Percentiles rank a stretch among this genome's conserved stretches.
phyloP scores from a whole-genome alignment of 1,140 invertebrate species.

The Pseudomyrmex cubaensis region DNA sequence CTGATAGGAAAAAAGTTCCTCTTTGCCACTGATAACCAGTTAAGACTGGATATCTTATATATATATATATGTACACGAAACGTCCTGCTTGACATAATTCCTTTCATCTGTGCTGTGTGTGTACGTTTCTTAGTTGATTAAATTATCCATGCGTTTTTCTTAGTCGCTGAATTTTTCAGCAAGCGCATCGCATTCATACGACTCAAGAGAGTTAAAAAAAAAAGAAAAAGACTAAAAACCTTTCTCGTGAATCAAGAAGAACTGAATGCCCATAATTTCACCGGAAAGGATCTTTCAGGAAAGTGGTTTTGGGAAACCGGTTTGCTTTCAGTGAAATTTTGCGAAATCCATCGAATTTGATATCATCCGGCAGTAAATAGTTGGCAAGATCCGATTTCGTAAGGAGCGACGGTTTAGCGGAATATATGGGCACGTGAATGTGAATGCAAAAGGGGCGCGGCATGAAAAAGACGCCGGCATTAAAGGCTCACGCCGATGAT shows the following conservation, averaged over 20 bases:
- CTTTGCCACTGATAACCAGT: too few relatives aligned
- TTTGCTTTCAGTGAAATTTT: slow-evolving; percentile 51
- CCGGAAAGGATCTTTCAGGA: slow-evolving; percentile 19
- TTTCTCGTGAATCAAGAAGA: slow-evolving; percentile 34
- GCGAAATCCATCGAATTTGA: slow-evolving; percentile 45
- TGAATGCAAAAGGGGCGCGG: slow-evolving; percentile 40
- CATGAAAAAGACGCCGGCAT: slow-evolving; percentile 52
- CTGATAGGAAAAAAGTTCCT: too few relatives aligned
- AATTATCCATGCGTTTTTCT: slow-evolving; percentile 56
- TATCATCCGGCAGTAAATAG: slow-evolving; percentile 50
- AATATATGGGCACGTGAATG: slow-evolving; percentile 15
- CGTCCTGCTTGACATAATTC: slow-evolving; percentile 40
- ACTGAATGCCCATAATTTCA: slow-evolving; percentile 48
- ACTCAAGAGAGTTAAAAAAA: slow-evolving; percentile 7
- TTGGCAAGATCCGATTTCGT: slow-evolving; percentile 51
- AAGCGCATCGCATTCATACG: slow-evolving; percentile 46
- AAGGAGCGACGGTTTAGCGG: slow-evolving; percentile 24
- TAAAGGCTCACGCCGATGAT: slow-evolving; percentile 48
- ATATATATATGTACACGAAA: background rate
- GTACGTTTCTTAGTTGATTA: slow-evolving; percentile 52
- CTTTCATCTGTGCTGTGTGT: slow-evolving; percentile 38
- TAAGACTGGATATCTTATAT: too few relatives aligned
- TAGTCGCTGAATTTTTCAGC: slow-evolving; percentile 31
- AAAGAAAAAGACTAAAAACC: slow-evolving; percentile 27
- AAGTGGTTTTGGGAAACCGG: slow-evolving; percentile 30